phyloP scores from a whole-genome alignment of 1,140 invertebrate genomes.

The Drosophila nasuta region DNA sequence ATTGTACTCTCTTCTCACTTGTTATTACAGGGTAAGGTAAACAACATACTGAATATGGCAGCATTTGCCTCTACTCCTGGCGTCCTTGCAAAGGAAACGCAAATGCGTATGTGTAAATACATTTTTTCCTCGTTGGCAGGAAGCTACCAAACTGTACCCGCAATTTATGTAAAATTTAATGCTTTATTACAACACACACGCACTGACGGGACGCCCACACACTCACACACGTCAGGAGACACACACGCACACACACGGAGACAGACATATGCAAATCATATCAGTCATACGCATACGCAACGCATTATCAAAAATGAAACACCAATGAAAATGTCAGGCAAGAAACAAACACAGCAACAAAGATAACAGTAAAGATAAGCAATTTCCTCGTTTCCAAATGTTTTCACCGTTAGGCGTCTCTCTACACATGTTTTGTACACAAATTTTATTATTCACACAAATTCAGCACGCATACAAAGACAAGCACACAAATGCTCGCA shows the following conservation, averaged over 20 bases:
- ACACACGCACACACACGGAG: conserved; percentile 36
- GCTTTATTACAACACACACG: conserved; percentile 70
- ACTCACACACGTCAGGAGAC: conserved; percentile 16
- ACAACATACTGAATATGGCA: conserved; percentile 60
- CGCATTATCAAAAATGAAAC: conserved; percentile 80
- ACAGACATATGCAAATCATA: conserved; percentile 76
- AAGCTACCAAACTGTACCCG: conserved; percentile 60
- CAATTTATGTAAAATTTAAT: conserved; percentile 79
- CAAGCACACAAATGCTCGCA: conserved; percentile 49
- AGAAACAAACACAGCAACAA: conserved; percentile 51
- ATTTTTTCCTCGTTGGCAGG: conserved; percentile 42
- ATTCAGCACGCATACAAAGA: conserved; percentile 44
- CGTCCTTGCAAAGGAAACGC: conserved; percentile 42
- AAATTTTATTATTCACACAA: conserved; percentile 80
- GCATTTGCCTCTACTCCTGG: conserved; percentile 18
- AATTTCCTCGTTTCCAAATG: conserved; percentile 61
- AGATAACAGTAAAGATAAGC: conserved; percentile 72
- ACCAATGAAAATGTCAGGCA: conserved; percentile 77
- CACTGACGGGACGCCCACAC: conserved; percentile 20
- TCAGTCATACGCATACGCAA: conserved; percentile 71
- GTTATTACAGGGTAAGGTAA: conserved; percentile 9
- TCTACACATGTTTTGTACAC: conserved; percentile 73
- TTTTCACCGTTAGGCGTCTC: conserved; percentile 54
- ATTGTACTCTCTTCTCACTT: background rate
- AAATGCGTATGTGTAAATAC: conserved; percentile 38